Evolutionary conservation across 2,113 vertebrate genomes (phyloP).

Genomic region (Gymnogyps californianus): DNA sequence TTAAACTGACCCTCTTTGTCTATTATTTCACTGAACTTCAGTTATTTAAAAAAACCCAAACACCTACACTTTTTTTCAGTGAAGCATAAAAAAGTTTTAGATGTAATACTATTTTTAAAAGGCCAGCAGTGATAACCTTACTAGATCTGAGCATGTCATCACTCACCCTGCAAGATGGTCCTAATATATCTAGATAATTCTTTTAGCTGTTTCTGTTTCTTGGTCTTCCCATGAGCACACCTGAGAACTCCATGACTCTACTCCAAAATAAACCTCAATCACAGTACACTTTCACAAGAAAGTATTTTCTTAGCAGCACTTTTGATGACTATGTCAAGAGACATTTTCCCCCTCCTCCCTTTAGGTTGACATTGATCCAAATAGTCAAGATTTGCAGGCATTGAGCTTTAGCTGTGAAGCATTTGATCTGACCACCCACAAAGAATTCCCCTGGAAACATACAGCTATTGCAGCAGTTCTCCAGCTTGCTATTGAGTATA

Average conservation of each 20-base stretch:
- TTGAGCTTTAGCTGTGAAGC: constrained; percentile 37
- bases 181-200: neutral
- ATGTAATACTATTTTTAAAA: neutral
- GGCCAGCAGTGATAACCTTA: neutral
- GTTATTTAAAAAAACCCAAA: neutral
- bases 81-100: neutral
- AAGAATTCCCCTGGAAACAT: constrained; percentile 23
- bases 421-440: constrained; percentile 59
- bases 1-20: neutral
- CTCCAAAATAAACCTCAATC: constrained; percentile 15
- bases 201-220: neutral
- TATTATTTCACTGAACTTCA: neutral
- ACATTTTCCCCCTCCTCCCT: constrained; percentile 5
- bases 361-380: constrained; percentile 31
- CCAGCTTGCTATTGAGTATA: neutral
- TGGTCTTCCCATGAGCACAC: neutral
- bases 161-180: neutral
- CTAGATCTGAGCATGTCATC: neutral
- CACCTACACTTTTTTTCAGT: neutral
- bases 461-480: neutral
- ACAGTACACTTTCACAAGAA: neutral
- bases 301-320: constrained; percentile 10
- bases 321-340: constrained; percentile 28
- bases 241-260: constrained; percentile 15
- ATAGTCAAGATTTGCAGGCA: constrained; percentile 36